phyloP scores from a whole-genome alignment of 2,113 vertebrate genomes.

The Australoheros scitulus region DNA sequence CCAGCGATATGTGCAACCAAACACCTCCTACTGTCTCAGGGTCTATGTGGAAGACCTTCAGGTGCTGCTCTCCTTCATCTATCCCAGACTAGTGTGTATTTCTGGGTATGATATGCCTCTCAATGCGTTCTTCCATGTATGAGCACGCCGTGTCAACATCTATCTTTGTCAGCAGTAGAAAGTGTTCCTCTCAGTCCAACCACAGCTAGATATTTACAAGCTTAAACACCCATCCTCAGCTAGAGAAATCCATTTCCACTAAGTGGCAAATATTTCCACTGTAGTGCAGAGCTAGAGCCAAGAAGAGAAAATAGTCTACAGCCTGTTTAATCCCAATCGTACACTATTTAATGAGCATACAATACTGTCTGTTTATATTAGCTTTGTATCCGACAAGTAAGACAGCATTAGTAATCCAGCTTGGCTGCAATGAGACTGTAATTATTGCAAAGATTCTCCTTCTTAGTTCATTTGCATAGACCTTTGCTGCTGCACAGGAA shows the following conservation, averaged over 20 bases:
- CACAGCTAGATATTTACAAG: constrained; percentile 2
- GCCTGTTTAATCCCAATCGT: not conserved
- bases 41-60: constrained; percentile 63
- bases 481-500: constrained; percentile 50
- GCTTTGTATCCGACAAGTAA: constrained; percentile 34
- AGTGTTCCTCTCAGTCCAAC: not conserved
- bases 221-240: not conserved
- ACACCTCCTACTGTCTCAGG: constrained; percentile 60
- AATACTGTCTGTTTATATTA: not conserved
- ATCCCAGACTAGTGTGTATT: constrained; percentile 14
- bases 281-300: not conserved
- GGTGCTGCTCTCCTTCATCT: constrained; percentile 27
- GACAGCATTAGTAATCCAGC: constrained; percentile 1
- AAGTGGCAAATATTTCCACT: constrained; percentile 14
- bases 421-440: constrained; percentile 10
- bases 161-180: constrained; percentile 46
- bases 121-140: constrained; percentile 28
- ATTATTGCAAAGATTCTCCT: constrained; percentile 27
- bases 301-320: not conserved
- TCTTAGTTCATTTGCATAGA: constrained; percentile 44
- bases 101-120: constrained; percentile 31
- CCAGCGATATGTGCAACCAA: constrained; percentile 57
- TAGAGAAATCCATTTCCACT: not conserved
- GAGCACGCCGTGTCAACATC: constrained; percentile 45
- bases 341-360: not conserved